Evolutionary conservation across 2,888 invertebrate species (phyloP).

Genomic region (Patella caerulea): DNA sequence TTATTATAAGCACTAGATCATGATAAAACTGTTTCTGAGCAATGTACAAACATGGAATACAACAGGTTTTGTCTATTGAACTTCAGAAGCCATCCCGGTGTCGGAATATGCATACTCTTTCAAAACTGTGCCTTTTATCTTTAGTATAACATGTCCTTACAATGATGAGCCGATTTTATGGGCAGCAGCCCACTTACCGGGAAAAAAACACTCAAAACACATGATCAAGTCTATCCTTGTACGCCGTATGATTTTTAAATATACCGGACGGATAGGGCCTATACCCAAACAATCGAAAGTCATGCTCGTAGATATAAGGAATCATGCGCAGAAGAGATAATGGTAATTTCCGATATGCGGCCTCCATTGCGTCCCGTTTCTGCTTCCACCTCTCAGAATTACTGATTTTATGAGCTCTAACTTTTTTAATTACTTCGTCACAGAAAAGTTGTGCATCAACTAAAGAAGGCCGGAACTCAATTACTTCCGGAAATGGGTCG

Average conservation of each 20-base stretch:
- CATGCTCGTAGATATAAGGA: background rate
- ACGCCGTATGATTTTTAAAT: background rate
- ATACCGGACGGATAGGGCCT: background rate
- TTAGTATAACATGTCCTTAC: too few relatives aligned
- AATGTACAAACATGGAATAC: too few relatives aligned
- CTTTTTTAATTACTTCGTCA: background rate
- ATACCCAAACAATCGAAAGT: background rate
- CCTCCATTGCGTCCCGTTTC: background rate
- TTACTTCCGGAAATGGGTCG: conserved; percentile 13
- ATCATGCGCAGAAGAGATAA: background rate
- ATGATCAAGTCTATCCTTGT: background rate
- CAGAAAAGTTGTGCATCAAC: background rate
- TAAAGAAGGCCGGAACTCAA: background rate
- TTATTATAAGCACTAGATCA: too few relatives aligned
- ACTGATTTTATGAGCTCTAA: background rate
- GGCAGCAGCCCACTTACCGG: too few relatives aligned
- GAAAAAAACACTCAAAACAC: too few relatives aligned
- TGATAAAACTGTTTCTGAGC: too few relatives aligned
- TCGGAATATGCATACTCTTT: too few relatives aligned
- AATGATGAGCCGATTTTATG: too few relatives aligned
- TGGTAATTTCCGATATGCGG: background rate
- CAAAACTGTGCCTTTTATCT: too few relatives aligned
- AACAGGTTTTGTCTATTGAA: too few relatives aligned
- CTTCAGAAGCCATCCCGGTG: too few relatives aligned
- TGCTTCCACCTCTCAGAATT: background rate